These are phyloP conservation scores for Myotis planiceps DNA, from an alignment of 2,797 vertebrate species.

Conservation along the genomic window DNA sequence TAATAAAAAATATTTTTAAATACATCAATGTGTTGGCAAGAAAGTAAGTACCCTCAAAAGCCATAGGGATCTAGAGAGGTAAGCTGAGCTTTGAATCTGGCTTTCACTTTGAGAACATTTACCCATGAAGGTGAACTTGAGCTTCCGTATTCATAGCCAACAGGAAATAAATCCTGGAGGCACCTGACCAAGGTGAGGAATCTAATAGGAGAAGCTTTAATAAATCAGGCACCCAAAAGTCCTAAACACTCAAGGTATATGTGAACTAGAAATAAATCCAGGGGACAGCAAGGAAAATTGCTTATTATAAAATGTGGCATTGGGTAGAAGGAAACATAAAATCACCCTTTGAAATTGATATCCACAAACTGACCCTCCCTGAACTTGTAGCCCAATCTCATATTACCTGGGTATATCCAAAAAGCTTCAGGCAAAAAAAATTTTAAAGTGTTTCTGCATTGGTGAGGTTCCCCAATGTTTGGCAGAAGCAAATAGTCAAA, in stretches of 20 bases:
- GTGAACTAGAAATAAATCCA: conserved; percentile 49
- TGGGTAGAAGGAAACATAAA: conserved; percentile 35
- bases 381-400: not conserved
- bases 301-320: conserved; percentile 9
- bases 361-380: not conserved
- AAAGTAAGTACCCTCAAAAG: not conserved
- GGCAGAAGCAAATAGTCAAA: not conserved
- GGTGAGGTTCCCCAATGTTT: not conserved
- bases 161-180: conserved; percentile 4
- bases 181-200: not conserved
- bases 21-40: not conserved
- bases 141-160: not conserved
- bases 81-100: not conserved
- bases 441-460: not conserved
- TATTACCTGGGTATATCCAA: not conserved
- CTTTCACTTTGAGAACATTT: not conserved
- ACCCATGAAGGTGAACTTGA: not conserved
- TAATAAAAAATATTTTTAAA: not conserved
- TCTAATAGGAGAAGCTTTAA: not conserved
- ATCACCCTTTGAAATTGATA: not conserved
- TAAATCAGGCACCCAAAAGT: conserved; percentile 8
- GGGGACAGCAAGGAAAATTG: not conserved
- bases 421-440: not conserved
- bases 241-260: not conserved
- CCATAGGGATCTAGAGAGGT: not conserved